Conservation (phyloP, 1,140 invertebrate species). For the Drosophila jambulina region DNA sequence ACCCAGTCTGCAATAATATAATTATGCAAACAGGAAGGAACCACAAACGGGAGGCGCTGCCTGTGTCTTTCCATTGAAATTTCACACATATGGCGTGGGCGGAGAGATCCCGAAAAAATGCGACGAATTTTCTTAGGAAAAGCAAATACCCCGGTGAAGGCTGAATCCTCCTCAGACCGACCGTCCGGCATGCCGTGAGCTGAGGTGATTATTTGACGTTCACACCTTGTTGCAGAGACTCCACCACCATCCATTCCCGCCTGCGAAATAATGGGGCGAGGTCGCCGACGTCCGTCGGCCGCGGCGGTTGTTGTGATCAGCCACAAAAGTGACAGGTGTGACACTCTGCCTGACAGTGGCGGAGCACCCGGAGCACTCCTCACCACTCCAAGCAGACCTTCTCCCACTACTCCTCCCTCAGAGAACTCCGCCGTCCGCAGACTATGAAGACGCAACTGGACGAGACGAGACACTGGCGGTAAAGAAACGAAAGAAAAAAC, state of each 20-base stretch:
- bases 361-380: slow-evolving; percentile 9
- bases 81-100: slow-evolving; percentile 64
- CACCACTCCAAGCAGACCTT: slow-evolving; percentile 4
- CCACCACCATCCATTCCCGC: slow-evolving; percentile 11
- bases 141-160: slow-evolving; percentile 51
- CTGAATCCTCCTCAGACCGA: slow-evolving; percentile 2
- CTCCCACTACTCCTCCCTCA: slow-evolving; percentile 17
- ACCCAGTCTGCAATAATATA: slow-evolving; percentile 72
- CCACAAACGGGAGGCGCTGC: slow-evolving; percentile 30
- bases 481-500: slow-evolving; percentile 32
- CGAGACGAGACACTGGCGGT: slow-evolving; percentile 60
- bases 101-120: slow-evolving; percentile 32
- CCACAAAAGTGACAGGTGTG: slow-evolving; percentile 81
- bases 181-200: slow-evolving; percentile 60
- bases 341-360: slow-evolving; percentile 64
- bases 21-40: slow-evolving; percentile 71
- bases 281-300: slow-evolving; percentile 59
- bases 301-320: slow-evolving; percentile 80
- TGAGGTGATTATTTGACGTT: slow-evolving; percentile 81
- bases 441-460: slow-evolving; percentile 77
- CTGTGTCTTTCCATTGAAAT: slow-evolving; percentile 62
- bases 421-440: slow-evolving; percentile 29
- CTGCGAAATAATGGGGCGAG: slow-evolving; percentile 35
- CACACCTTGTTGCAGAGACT: slow-evolving; percentile 70
- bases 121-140: slow-evolving; percentile 71